Conservation (phyloP, 2,113 vertebrate genomes). For the Rhinogobius similis region DNA sequence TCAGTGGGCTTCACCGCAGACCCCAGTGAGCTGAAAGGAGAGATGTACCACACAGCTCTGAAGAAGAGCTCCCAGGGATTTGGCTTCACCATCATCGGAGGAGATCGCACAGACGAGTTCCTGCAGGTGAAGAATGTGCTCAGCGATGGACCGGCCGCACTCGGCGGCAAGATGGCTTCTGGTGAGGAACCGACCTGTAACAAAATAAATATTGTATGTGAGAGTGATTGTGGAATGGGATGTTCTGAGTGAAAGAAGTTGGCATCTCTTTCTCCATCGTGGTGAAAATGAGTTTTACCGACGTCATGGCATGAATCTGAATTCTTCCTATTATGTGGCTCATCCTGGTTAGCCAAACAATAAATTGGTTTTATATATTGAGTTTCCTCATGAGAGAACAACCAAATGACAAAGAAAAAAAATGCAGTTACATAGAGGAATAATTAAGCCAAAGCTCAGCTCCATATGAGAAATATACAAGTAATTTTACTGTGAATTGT, state of each 20-base stretch:
- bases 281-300: not conserved
- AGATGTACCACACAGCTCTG: constrained; percentile 85
- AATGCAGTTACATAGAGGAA: not conserved
- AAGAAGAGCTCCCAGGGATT: constrained; percentile 94
- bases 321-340: not conserved
- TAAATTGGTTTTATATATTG: not conserved
- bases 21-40: constrained; percentile 89
- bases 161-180: constrained; percentile 92
- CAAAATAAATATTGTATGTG: not conserved
- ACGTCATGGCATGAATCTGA: not conserved
- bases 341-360: not conserved
- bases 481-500: too few species aligned
- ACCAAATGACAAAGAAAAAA: not conserved
- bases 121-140: constrained; percentile 96
- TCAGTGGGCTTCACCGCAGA: constrained; percentile 87
- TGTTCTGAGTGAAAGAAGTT: not conserved
- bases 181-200: constrained; percentile 72
- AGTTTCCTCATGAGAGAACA: not conserved
- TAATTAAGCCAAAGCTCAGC: not conserved
- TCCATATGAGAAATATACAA: too few species aligned
- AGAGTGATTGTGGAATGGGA: not conserved
- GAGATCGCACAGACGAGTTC: constrained; percentile 94
- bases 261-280: not conserved
- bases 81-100: constrained; percentile 96
- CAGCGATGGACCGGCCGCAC: constrained; percentile 90